Percentiles rank a stretch among this genome's conserved stretches.
Evolutionary conservation across 2,888 invertebrate species (phyloP).

Genomic region (Acleris emargana): DNA sequence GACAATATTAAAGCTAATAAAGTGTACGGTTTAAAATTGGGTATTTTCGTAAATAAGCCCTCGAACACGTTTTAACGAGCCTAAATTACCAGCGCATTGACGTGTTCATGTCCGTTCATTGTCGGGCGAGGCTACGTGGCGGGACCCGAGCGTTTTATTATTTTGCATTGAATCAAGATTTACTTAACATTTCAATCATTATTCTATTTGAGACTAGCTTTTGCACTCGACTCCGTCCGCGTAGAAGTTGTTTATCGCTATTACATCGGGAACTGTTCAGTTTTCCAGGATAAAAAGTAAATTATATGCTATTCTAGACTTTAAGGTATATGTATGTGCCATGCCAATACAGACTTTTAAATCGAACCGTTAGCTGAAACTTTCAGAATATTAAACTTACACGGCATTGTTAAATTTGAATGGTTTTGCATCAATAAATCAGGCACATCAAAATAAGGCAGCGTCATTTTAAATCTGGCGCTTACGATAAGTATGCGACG

Average conservation of each 20-base stretch:
- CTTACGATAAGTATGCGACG: slow-evolving; percentile 53
- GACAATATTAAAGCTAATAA: slow-evolving; percentile 6
- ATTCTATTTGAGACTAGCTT: too few relatives aligned
- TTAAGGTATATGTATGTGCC: too few relatives aligned
- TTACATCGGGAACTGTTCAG: too few relatives aligned
- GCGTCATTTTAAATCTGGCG: slow-evolving; percentile 29
- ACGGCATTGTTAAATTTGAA: too few relatives aligned
- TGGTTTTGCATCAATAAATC: too few relatives aligned
- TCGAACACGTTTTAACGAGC: slow-evolving; percentile 50
- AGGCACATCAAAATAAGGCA: slow-evolving; percentile 2
- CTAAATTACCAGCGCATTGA: slow-evolving; percentile 50
- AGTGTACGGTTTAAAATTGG: slow-evolving; percentile 48
- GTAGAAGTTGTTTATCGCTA: too few relatives aligned
- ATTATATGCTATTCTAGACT: neutral
- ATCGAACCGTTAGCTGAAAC: too few relatives aligned
- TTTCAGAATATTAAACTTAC: too few relatives aligned
- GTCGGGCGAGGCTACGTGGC: slow-evolving; percentile 1
- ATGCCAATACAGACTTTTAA: too few relatives aligned
- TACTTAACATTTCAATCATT: too few relatives aligned
- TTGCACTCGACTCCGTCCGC: too few relatives aligned
- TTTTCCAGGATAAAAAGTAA: neutral
- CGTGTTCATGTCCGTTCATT: slow-evolving; percentile 9
- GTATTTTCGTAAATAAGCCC: slow-evolving; percentile 54
- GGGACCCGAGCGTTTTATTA: neutral
- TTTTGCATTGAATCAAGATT: neutral